Evolutionary conservation across 2,888 invertebrate genomes (phyloP), one percentile per base, ranked within the genome.

Genomic region (Zygogramma bicolorata): DNA sequence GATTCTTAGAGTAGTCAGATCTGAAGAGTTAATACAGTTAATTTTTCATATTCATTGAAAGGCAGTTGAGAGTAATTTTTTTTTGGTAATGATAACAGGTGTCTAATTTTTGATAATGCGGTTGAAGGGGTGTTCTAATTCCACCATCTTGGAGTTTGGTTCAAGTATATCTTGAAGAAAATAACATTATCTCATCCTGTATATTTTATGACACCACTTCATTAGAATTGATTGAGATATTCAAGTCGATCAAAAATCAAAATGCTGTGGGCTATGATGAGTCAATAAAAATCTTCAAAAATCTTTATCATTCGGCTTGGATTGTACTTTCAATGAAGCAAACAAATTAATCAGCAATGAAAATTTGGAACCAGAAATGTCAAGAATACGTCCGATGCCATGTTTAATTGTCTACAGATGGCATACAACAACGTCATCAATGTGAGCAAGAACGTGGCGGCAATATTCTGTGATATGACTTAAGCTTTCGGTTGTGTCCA

Each of bases 171-270:
- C 60, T 60, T 34, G 18, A 20, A 60, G 60, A 38, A 18, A 38
- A 60, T 60, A 60, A 38, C 31, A 58, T 58, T 58, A 2, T 8
- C 58, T 58, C 18, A 1, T 59, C 31, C 59, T 59, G 59, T 59
- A 59, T 59, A 59, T 59, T 59, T 59, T n/a, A 57, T 57, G 25
- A 57, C 57, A 57, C 57, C 22, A 57, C 22, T 57, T 10, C 57
- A 57, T 25, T 25, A 57, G 57, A 57, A 22, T 22, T 57, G n/a
- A 57, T 2, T n/a, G 53, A 53, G n/a, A n/a, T n/a, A n/a, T n/a
- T n/a, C n/a, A n/a, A n/a, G n/a, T n/a, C n/a, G n/a, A n/a, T n/a
- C n/a, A 57, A 25, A 57, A 57, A 57, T 57, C 57, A 57, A 57
- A 57, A 25, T 57, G 57, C 57, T 4, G 57, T 22, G 57, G 57